These are phyloP conservation scores for Drosophila fungiperda DNA, from an alignment of 2,888 invertebrate species.

Conservation along the genomic window DNA sequence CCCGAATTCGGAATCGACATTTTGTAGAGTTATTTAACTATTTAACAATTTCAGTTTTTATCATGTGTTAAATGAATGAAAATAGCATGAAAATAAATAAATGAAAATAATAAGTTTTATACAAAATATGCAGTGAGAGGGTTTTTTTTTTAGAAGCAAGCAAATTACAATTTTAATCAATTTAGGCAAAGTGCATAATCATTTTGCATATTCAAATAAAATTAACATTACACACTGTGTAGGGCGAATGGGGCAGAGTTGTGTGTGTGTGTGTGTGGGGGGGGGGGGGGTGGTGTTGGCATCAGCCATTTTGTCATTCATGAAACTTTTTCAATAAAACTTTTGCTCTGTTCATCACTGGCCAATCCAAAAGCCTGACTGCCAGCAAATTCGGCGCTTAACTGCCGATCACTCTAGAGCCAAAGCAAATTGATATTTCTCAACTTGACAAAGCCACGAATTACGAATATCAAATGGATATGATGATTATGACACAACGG, in stretches of 20 bases:
- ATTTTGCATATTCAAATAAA: conserved; percentile 22
- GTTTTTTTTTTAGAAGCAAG: background rate
- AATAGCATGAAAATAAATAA: background rate
- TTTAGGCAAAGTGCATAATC: conserved; percentile 20
- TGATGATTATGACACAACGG: conserved; percentile 1
- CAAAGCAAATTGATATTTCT: conserved; percentile 39
- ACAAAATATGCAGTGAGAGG: too few relatives aligned
- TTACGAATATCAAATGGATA: conserved; percentile 10
- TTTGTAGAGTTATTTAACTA: rapidly evolving
- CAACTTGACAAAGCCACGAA: conserved; percentile 6
- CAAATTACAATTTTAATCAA: background rate
- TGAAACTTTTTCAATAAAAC: conserved; percentile 80
- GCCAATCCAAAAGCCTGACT: conserved; percentile 45
- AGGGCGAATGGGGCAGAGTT: background rate
- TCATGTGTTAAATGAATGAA: background rate
- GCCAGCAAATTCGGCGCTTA: conserved; percentile 51
- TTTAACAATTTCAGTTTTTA: background rate
- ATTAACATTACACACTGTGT: background rate
- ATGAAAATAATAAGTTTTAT: background rate
- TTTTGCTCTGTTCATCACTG: conserved; percentile 55
- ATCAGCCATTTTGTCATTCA: conserved; percentile 69
- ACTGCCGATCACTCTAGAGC: conserved; percentile 42
- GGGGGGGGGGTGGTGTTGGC: conserved; percentile 4
- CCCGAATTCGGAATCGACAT: background rate
- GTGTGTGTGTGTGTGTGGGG: background rate